Base-by-base conservation (phyloP, 2,888 invertebrate genomes). In the Lithophane leautieri region DNA sequence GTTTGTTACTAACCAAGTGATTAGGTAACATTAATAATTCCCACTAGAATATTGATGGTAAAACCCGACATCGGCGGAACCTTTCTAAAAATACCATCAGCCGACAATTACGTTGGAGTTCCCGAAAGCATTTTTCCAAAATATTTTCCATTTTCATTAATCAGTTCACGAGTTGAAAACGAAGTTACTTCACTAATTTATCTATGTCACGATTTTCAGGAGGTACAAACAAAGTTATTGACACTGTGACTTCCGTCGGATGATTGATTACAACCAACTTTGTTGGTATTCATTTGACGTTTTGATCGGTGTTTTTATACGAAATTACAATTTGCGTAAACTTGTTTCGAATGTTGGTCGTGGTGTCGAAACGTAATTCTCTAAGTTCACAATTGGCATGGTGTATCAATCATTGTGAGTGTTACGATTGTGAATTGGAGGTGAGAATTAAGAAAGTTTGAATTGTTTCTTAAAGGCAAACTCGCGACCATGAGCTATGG, bases 161-260 rank as follows among this genome's bases (percentile, higher is more conserved):
- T 88, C 88, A 89, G 82, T 78, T 66, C 63, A 68, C 28, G 66
- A 82, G 74, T 75, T 70, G 73, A 83, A 77, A 88, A 85, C 79
- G 81, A 81, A 86, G 85, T 89, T 89, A 80, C 81, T 79, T 77
- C 72, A 84, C 88, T 80, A 88, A 89, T 89, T 89, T 89, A 86
- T 89, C 89, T 86, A 81, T 70, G 89, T 89, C 89, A 84, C 68
- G 78, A 84, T 79, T 87, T 83, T 80, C 82, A 80, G 67, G 77
- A 83, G 79, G 86, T 80, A 89, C 89, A 89, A 86, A 88, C 86
- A 89, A 89, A 89, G 79, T 89, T 89, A 89, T 89, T 89, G 89
- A 89, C 89, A 87, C 82, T 61, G 71, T 79, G 89, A 86, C 89
- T 89, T 84, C 75, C 83, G 77, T 40, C 56, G 16, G 71, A 89